A percentile compares a stretch with the other conserved stretches of the same genome.
Conservation (phyloP, 92 coral and sea anemone species). For the Actinernus sp. region DNA sequence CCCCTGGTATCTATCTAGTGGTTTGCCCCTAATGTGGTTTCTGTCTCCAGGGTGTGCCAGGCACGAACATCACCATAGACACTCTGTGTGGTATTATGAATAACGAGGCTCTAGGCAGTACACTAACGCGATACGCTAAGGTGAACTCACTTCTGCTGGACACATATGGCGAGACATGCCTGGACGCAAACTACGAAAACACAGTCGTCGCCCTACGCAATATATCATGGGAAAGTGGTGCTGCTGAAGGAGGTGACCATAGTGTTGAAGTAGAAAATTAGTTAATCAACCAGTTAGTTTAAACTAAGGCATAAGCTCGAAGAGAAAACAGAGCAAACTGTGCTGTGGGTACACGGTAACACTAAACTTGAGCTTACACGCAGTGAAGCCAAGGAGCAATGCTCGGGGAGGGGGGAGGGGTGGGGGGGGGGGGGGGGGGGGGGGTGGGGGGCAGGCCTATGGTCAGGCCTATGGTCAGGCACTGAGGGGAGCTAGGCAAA, state of each 20-base stretch:
- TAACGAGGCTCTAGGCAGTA: slow-evolving; percentile 64
- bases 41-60: slow-evolving; percentile 79
- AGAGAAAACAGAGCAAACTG: no score
- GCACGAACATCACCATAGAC: slow-evolving; percentile 89
- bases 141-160: slow-evolving; percentile 86
- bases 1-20: background rate
- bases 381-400: no score
- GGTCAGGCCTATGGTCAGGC: no score
- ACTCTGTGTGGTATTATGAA: slow-evolving; percentile 92
- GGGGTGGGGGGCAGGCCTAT: no score
- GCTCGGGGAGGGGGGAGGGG: no score
- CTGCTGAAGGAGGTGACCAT: slow-evolving; percentile 98
- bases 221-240: slow-evolving; percentile 90
- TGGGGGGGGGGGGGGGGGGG: no score
- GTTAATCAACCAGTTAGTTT: no score
- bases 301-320: no score
- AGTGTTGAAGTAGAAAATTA: no score
- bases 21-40: background rate
- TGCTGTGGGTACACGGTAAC: no score
- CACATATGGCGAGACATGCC: slow-evolving; percentile 74
- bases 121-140: slow-evolving; percentile 78
- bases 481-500: no score
- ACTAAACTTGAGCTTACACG: no score
- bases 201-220: slow-evolving; percentile 70
- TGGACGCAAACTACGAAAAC: slow-evolving; percentile 76